Percentiles rank a stretch among this genome's conserved stretches.
Conservation (phyloP, 2,797 vertebrate species). For the Alauda arvensis region DNA sequence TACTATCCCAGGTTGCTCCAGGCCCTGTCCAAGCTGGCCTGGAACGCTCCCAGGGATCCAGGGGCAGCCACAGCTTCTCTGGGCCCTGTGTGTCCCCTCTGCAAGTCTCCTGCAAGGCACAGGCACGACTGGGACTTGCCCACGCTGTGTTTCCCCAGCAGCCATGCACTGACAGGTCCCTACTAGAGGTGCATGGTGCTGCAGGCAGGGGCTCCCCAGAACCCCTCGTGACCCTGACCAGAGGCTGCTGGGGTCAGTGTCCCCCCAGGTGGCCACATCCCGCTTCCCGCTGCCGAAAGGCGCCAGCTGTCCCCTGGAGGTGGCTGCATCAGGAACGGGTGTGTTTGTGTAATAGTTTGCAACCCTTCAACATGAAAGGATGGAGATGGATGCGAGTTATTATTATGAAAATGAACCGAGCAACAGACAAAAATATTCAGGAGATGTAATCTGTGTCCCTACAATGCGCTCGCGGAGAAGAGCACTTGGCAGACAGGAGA, state of each 20-base stretch:
- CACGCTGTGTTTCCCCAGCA: fast-evolving
- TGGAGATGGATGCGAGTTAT: slow-evolving; percentile 47
- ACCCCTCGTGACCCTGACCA: fast-evolving
- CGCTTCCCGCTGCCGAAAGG: fast-evolving
- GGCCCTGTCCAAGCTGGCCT: background rate
- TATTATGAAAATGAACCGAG: slow-evolving; percentile 63
- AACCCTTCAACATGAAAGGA: slow-evolving; percentile 56
- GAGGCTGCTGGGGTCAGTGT: fast-evolving
- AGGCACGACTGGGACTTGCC: fast-evolving
- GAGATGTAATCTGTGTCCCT: slow-evolving; percentile 53
- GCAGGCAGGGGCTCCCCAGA: background rate
- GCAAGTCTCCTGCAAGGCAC: fast-evolving
- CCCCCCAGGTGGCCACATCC: fast-evolving
- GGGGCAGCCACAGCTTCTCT: background rate
- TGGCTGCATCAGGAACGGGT: background rate
- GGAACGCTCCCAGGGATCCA: background rate
- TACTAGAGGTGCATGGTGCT: fast-evolving
- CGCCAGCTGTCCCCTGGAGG: background rate
- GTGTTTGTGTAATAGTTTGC: slow-evolving; percentile 48
- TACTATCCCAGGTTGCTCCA: background rate
- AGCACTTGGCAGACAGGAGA: slow-evolving; percentile 64
- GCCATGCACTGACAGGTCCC: fast-evolving
- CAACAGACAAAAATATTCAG: slow-evolving; percentile 59
- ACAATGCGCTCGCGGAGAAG: slow-evolving; percentile 41
- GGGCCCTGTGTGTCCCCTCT: fast-evolving